Conservation (phyloP, 1,140 invertebrate genomes). For the Colletes latitarsis region DNA sequence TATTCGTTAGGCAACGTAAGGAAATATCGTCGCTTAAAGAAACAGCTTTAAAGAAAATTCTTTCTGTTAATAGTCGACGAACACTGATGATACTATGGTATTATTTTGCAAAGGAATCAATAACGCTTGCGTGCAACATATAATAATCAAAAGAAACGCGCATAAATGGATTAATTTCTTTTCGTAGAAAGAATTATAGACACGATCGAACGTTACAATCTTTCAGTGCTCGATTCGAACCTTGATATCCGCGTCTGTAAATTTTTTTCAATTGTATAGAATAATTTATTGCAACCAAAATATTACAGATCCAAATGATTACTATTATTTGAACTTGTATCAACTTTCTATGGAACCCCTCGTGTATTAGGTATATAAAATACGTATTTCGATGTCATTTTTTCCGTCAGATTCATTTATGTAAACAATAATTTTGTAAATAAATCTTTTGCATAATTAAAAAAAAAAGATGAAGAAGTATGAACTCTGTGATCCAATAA, state of each 20-base stretch:
- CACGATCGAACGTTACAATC: neutral
- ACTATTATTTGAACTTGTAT: no score
- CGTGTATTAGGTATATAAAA: no score
- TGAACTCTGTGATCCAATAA: no score
- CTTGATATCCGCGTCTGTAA: neutral
- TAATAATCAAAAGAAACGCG: neutral
- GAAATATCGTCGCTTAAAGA: constrained; percentile 19
- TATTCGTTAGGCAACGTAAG: constrained; percentile 12
- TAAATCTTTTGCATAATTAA: no score
- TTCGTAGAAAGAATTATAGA: neutral
- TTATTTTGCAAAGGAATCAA: constrained; percentile 5
- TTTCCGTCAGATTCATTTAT: no score
- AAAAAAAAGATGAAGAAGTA: no score
- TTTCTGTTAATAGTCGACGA: neutral
- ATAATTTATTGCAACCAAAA: constrained; percentile 6
- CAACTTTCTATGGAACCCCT: no score
- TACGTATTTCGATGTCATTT: no score
- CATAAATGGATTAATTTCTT: neutral
- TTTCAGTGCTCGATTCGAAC: constrained; percentile 10
- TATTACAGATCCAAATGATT: neutral
- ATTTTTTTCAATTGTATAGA: constrained; percentile 5
- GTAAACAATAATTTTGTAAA: no score
- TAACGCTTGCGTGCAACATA: neutral
- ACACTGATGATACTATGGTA: neutral
- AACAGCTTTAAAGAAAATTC: constrained; percentile 13